Evolutionary conservation across 2,888 invertebrate species (phyloP).

Genomic region (Agonopterix subpropinquella): DNA sequence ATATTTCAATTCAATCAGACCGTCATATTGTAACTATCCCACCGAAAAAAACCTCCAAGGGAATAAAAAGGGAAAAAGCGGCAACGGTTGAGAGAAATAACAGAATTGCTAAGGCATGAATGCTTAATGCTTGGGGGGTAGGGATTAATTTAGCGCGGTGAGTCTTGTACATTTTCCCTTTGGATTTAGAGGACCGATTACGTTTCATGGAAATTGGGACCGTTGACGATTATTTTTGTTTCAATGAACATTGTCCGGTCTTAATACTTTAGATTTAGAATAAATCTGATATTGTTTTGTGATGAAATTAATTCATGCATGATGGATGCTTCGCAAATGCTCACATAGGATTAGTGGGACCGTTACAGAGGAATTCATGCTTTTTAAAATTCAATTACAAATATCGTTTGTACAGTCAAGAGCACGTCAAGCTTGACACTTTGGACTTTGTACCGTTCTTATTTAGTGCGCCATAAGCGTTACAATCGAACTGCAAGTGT

Average conservation of each 20-base stretch:
- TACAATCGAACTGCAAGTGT: no score
- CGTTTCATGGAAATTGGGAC: slow-evolving; percentile 12
- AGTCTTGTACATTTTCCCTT: slow-evolving; percentile 29
- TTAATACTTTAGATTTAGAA: neutral
- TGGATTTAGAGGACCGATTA: slow-evolving; percentile 23
- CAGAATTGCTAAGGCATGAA: slow-evolving; percentile 59
- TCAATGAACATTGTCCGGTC: slow-evolving; percentile 4
- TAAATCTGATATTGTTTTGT: no score
- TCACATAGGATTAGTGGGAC: no score
- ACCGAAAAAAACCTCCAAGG: slow-evolving; percentile 15
- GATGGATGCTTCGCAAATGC: no score
- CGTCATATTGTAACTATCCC: slow-evolving; percentile 18
- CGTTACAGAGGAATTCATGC: no score
- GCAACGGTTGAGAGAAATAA: slow-evolving; percentile 45
- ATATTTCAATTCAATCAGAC: neutral
- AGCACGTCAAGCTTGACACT: no score
- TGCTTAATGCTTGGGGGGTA: slow-evolving; percentile 54
- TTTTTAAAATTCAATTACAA: no score
- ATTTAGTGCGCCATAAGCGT: no score
- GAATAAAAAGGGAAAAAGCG: slow-evolving; percentile 33
- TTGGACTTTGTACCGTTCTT: no score
- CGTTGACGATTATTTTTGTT: slow-evolving; percentile 7
- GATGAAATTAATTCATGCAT: no score
- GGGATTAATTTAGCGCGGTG: slow-evolving; percentile 52
- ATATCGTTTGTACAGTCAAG: no score